Evolutionary conservation across 2,113 vertebrate species (phyloP).

Genomic region (Psilopsiagon aurifrons): DNA sequence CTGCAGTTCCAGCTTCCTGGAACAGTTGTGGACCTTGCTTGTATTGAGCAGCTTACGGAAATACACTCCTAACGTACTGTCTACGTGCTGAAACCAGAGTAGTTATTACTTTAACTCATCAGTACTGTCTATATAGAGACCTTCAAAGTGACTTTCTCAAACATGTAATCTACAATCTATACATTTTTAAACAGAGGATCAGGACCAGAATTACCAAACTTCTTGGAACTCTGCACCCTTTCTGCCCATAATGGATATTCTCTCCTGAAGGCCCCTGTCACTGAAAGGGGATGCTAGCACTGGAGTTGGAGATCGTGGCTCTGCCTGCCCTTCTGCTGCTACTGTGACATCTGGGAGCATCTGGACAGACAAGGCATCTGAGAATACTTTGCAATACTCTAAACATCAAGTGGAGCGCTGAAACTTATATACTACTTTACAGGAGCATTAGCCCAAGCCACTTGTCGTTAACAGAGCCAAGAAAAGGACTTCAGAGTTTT

Average conservation of each 20-base stretch:
- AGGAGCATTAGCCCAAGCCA: neutral
- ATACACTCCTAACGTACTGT: neutral
- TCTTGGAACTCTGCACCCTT: neutral
- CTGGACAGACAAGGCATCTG: neutral
- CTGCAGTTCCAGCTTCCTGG: neutral
- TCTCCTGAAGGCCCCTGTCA: neutral
- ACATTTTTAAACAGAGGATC: neutral
- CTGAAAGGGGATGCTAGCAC: neutral
- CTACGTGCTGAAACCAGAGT: neutral
- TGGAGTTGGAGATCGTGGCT: neutral
- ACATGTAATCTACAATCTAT: neutral
- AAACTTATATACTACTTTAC: neutral
- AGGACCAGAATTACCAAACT: neutral
- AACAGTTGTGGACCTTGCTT: neutral
- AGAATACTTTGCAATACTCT: neutral
- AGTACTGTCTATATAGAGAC: neutral
- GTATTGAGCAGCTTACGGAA: neutral
- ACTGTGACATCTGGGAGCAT: neutral
- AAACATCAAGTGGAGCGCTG: neutral
- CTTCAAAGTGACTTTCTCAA: neutral
- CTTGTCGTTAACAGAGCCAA: neutral
- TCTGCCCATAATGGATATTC: neutral
- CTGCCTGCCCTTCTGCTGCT: neutral
- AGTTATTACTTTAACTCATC: neutral
- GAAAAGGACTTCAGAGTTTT: neutral